These are phyloP conservation scores for Stenchaetothrips biformis DNA, from an alignment of 2,888 invertebrate genomes.

Conservation along the genomic window DNA sequence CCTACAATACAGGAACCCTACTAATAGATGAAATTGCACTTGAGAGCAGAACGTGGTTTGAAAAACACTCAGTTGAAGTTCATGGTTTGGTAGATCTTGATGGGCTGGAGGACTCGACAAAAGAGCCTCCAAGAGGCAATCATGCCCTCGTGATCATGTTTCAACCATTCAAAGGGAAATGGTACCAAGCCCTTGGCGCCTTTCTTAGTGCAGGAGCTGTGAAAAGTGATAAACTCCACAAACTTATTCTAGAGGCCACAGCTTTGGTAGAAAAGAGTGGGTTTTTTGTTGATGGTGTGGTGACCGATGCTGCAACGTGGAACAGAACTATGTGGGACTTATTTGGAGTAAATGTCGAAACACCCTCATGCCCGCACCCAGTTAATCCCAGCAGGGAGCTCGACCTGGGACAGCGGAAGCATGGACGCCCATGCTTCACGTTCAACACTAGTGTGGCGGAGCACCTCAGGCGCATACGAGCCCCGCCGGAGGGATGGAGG, in stretches of 20 bases:
- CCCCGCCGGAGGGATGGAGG: too few relatives aligned
- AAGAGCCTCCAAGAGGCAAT: constrained; percentile 27
- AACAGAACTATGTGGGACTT: constrained; percentile 30
- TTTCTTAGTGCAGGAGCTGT: constrained; percentile 28
- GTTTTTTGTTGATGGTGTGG: constrained; percentile 28
- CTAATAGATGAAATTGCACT: too few relatives aligned
- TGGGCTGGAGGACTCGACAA: too few relatives aligned
- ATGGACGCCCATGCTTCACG: too few relatives aligned
- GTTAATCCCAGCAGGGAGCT: too few relatives aligned
- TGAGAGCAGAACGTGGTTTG: too few relatives aligned
- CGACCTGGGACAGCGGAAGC: too few relatives aligned
- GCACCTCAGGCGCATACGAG: too few relatives aligned
- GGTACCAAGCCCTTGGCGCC: constrained; percentile 29
- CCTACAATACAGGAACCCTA: too few relatives aligned
- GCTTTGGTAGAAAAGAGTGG: constrained; percentile 25
- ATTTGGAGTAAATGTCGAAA: constrained; percentile 26
- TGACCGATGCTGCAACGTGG: constrained; percentile 27
- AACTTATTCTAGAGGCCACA: constrained; percentile 29
- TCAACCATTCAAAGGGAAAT: constrained; percentile 30
- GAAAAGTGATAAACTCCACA: constrained; percentile 4
- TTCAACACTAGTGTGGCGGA: too few relatives aligned
- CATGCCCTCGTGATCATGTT: constrained; percentile 30
- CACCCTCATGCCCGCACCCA: constrained; percentile 10
- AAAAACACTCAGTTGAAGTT: too few relatives aligned
- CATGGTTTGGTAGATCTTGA: too few relatives aligned